These are phyloP conservation scores for Pachydiplax longipennis DNA, from an alignment of 2,888 invertebrate genomes.

Conservation along the genomic window DNA sequence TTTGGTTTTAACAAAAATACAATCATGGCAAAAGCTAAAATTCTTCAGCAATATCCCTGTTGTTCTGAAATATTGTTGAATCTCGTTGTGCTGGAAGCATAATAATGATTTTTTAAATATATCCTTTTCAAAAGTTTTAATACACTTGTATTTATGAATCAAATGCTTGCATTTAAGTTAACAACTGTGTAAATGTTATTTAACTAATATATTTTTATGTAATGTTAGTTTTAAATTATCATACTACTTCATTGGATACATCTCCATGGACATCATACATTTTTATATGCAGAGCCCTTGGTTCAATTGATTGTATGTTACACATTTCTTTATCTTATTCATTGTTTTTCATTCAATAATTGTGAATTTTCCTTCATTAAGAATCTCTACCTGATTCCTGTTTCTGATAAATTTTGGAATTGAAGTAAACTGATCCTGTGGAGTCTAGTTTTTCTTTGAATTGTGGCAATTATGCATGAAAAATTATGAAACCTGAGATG, in stretches of 20 bases:
- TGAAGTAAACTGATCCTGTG: not conserved
- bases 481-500: not conserved
- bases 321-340: not conserved
- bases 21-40: too few relatives aligned
- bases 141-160: not conserved
- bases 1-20: too few relatives aligned
- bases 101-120: too few relatives aligned
- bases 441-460: not conserved
- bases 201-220: not conserved
- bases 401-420: not conserved
- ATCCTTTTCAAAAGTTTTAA: not conserved
- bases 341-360: not conserved
- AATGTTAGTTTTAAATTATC: not conserved
- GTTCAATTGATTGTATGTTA: not conserved
- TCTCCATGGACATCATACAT: not conserved
- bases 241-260: not conserved
- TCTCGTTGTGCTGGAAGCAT: not conserved
- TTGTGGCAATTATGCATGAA: not conserved
- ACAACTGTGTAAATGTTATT: not conserved
- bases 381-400: not conserved
- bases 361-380: too few relatives aligned
- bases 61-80: not conserved
- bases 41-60: too few relatives aligned
- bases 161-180: not conserved
- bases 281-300: not conserved